phyloP scores from a whole-genome alignment of 1,140 invertebrate genomes.

The Pachypsylla venusta region DNA sequence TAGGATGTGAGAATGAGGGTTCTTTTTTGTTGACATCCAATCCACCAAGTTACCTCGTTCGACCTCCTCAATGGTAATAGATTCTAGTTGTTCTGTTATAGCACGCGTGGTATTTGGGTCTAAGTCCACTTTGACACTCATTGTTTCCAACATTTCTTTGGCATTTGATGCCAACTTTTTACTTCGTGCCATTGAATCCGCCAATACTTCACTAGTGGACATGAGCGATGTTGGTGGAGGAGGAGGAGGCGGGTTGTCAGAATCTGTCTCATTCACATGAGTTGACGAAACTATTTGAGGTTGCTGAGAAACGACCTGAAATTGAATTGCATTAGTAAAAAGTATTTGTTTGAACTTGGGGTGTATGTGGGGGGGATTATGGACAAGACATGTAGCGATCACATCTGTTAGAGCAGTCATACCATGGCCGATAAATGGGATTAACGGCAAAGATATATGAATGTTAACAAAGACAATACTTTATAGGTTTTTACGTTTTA shows the following conservation, averaged over 20 bases:
- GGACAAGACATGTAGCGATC: no score
- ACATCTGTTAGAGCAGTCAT: no score
- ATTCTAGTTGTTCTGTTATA: conserved; percentile 28
- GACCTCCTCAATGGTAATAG: conserved; percentile 36
- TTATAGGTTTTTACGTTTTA: no score
- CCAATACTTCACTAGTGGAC: conserved; percentile 13
- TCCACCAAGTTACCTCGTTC: conserved; percentile 36
- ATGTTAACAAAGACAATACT: no score
- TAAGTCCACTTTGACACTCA: conserved; percentile 37
- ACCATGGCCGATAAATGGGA: no score
- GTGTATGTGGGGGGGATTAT: no score
- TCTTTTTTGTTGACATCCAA: no score
- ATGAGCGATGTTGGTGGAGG: background rate
- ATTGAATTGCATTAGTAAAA: no score
- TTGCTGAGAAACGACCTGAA: conserved; percentile 1
- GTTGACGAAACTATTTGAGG: background rate
- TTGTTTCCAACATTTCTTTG: conserved; percentile 30
- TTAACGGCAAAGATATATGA: no score
- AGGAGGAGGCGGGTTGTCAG: background rate
- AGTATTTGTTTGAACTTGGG: no score
- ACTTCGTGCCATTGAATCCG: conserved; percentile 21
- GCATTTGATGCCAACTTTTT: conserved; percentile 29
- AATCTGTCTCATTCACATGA: background rate
- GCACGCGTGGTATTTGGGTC: conserved; percentile 28
- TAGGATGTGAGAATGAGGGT: no score